These are phyloP conservation scores for Leptinotarsa haldemani DNA, from an alignment of 2,888 invertebrate genomes.

Conservation along the genomic window DNA sequence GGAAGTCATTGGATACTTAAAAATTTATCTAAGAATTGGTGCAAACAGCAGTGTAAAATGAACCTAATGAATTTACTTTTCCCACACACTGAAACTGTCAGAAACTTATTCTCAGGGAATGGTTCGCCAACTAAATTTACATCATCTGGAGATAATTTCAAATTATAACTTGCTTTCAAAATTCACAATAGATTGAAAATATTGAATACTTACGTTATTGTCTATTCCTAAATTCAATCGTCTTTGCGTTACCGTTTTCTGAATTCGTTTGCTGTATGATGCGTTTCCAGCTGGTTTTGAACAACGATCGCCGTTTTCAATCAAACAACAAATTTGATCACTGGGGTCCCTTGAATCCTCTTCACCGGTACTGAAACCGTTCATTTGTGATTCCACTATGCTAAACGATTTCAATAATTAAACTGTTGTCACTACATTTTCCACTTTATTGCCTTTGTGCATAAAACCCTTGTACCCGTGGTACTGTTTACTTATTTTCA, in stretches of 20 bases:
- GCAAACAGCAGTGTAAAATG: too few species aligned
- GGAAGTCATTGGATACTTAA: too few species aligned
- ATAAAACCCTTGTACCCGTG: neutral
- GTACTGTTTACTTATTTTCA: too few species aligned
- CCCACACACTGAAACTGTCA: too few species aligned
- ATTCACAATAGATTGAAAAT: neutral
- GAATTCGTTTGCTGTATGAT: conserved; percentile 95
- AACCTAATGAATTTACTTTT: too few species aligned
- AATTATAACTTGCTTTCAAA: neutral
- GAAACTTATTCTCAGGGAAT: too few species aligned
- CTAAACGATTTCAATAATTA: conserved; percentile 36
- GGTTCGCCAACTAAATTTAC: neutral
- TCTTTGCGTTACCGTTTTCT: conserved; percentile 93
- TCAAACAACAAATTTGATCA: conserved; percentile 92
- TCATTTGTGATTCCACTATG: conserved; percentile 68
- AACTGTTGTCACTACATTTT: conserved; percentile 43
- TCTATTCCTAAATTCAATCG: conserved; percentile 90
- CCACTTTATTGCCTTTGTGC: neutral
- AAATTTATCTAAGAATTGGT: too few species aligned
- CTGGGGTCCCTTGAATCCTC: conserved; percentile 90
- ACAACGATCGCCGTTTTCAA: conserved; percentile 90
- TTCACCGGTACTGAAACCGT: conserved; percentile 92
- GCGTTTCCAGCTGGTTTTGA: conserved; percentile 91
- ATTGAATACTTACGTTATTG: conserved; percentile 71
- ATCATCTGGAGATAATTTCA: neutral